Conservation (phyloP, 2,888 invertebrate genomes). For the Bimastos eiseni region DNA sequence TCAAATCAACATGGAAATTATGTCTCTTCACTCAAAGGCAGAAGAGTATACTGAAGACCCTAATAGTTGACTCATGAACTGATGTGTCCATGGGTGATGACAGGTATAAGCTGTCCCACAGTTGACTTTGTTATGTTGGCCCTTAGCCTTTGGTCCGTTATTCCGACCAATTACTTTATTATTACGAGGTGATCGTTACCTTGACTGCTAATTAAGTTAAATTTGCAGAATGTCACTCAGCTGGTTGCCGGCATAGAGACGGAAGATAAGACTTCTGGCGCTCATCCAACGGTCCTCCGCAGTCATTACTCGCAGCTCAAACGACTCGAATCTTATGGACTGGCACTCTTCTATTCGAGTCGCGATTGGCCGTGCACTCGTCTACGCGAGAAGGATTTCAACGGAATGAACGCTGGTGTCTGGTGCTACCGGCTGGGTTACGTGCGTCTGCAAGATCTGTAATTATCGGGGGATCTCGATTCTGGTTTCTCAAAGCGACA, state of each 20-base stretch:
- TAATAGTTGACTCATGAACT: too few relatives aligned
- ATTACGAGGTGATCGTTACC: too few relatives aligned
- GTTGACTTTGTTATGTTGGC: too few relatives aligned
- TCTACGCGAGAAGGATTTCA: not conserved
- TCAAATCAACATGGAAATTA: too few relatives aligned
- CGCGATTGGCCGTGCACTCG: not conserved
- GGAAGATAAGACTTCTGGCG: constrained; percentile 23
- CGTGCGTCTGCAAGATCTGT: constrained; percentile 20
- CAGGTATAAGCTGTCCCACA: too few relatives aligned
- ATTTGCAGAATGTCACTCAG: constrained; percentile 40
- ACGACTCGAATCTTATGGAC: constrained; percentile 37
- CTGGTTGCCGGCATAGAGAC: constrained; percentile 32
- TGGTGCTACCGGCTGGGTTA: not conserved
- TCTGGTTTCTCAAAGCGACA: not conserved
- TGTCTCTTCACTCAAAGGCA: too few relatives aligned
- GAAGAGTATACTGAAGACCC: too few relatives aligned
- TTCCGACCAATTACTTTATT: too few relatives aligned
- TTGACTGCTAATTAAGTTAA: not conserved
- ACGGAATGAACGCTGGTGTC: not conserved
- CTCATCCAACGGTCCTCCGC: constrained; percentile 27
- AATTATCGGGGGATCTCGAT: not conserved
- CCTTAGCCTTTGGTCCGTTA: too few relatives aligned
- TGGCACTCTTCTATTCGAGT: constrained; percentile 36
- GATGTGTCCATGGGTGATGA: too few relatives aligned
- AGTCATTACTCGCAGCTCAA: constrained; percentile 37